Evolutionary conservation across 2,888 invertebrate species (phyloP).

Genomic region (Leptothorax acervorum): DNA sequence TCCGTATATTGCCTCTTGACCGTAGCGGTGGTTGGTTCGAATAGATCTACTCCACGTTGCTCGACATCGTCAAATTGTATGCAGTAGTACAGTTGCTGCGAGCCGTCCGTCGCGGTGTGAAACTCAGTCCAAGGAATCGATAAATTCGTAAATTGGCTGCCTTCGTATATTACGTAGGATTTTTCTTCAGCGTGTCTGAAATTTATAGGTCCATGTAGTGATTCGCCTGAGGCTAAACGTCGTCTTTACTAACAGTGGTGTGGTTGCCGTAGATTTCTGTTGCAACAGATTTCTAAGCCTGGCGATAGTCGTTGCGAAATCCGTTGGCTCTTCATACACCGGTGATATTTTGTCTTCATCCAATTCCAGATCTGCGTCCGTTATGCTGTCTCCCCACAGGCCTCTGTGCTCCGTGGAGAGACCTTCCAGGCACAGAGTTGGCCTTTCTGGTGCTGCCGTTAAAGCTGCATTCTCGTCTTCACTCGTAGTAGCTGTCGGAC

Average conservation of each 20-base stretch:
- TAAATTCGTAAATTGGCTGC: constrained; percentile 81
- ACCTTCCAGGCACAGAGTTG: constrained; percentile 76
- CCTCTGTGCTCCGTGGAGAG: constrained; percentile 77
- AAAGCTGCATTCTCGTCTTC: constrained; percentile 32
- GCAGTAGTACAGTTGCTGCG: constrained; percentile 82
- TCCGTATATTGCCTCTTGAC: constrained; percentile 82
- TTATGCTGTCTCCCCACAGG: constrained; percentile 79
- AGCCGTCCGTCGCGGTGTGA: constrained; percentile 81
- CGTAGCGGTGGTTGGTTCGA: constrained; percentile 82
- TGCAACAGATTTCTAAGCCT: constrained; percentile 89
- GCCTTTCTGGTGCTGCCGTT: constrained; percentile 55
- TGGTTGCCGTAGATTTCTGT: constrained; percentile 86
- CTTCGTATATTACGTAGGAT: constrained; percentile 80
- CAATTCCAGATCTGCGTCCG: constrained; percentile 74
- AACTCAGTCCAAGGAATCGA: constrained; percentile 83
- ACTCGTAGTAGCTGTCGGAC: constrained; percentile 3
- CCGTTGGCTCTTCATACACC: constrained; percentile 91
- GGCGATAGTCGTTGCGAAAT: constrained; percentile 91
- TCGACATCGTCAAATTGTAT: constrained; percentile 83
- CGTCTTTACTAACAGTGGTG: constrained; percentile 76
- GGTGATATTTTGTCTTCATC: constrained; percentile 86
- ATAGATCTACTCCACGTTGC: constrained; percentile 81
- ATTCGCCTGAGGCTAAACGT: neutral
- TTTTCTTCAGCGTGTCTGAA: constrained; percentile 81
- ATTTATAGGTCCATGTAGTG: constrained; percentile 29